These are phyloP conservation scores for Pheosia tremula DNA, from an alignment of 2,888 invertebrate species.

Conservation along the genomic window DNA sequence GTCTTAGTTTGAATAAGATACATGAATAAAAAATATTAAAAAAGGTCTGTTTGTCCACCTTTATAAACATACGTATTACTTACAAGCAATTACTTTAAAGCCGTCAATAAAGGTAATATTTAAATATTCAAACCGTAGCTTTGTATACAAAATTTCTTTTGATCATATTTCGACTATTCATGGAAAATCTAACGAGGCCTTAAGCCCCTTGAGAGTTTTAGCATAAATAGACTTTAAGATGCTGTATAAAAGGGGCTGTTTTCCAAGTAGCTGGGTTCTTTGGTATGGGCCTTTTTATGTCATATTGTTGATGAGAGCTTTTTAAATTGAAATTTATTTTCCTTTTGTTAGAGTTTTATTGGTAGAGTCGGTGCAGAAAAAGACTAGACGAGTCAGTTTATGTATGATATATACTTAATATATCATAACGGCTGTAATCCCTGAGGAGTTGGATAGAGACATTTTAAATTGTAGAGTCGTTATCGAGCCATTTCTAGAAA, in stretches of 20 bases:
- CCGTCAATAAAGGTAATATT: neutral
- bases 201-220: neutral
- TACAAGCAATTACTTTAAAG: neutral
- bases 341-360: conserved; percentile 4
- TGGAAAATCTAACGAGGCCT: conserved; percentile 11
- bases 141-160: conserved; percentile 12
- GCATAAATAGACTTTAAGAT: conserved; percentile 11
- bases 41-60: too few relatives aligned
- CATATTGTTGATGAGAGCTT: neutral
- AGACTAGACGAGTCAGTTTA: too few relatives aligned
- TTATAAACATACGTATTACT: too few relatives aligned
- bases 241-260: conserved; percentile 10
- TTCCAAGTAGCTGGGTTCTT: conserved; percentile 10
- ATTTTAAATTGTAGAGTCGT: too few relatives aligned
- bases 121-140: conserved; percentile 1
- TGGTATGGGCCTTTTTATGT: conserved; percentile 2
- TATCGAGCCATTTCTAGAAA: too few relatives aligned
- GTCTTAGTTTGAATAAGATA: too few relatives aligned
- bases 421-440: too few relatives aligned
- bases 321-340: conserved; percentile 14
- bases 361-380: neutral
- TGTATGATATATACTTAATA: too few relatives aligned
- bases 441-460: too few relatives aligned
- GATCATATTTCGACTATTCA: conserved; percentile 14
- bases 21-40: too few relatives aligned